A percentile compares a stretch with the other conserved stretches of the same genome.
These are phyloP conservation scores for Salvelinus namaycush DNA, from an alignment of 2,113 vertebrate species.

Conservation along the genomic window DNA sequence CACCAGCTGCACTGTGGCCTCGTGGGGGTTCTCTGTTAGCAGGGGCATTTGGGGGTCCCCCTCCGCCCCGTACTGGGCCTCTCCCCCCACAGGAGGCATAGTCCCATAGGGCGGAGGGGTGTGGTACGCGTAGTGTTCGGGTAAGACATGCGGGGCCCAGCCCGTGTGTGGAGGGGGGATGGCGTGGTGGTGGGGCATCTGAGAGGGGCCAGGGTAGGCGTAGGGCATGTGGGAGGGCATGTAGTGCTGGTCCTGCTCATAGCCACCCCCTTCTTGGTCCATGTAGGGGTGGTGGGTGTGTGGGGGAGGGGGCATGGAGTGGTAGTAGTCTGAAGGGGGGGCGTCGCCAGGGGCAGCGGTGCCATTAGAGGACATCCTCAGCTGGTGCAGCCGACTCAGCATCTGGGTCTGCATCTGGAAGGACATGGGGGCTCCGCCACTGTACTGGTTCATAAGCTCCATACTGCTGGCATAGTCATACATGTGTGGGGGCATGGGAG, in stretches of 20 bases:
- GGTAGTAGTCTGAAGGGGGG: slow-evolving; percentile 66
- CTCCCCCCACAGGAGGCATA: slow-evolving; percentile 59
- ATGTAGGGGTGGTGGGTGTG: slow-evolving; percentile 74
- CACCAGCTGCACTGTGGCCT: slow-evolving; percentile 83
- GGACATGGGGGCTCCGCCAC: slow-evolving; percentile 87
- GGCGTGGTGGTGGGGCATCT: slow-evolving; percentile 70
- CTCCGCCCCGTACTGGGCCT: slow-evolving; percentile 50
- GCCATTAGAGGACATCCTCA: slow-evolving; percentile 71
- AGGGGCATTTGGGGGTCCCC: slow-evolving; percentile 59
- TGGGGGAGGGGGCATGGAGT: slow-evolving; percentile 60
- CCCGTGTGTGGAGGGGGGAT: slow-evolving; percentile 68
- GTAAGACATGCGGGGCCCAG: slow-evolving; percentile 68
- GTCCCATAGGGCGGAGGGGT: slow-evolving; percentile 67
- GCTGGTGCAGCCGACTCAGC: slow-evolving; percentile 87
- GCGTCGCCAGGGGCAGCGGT: slow-evolving; percentile 64
- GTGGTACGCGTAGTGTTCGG: slow-evolving; percentile 72
- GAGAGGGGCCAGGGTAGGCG: slow-evolving; percentile 74
- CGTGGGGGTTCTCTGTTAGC: slow-evolving; percentile 72
- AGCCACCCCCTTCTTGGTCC: slow-evolving; percentile 75
- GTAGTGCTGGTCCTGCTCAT: slow-evolving; percentile 79
- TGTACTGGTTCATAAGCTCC: slow-evolving; percentile 89
- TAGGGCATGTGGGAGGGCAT: slow-evolving; percentile 77
- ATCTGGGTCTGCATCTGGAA: slow-evolving; percentile 95
- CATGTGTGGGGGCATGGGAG: slow-evolving; percentile 76
- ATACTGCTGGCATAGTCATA: slow-evolving; percentile 88